Conservation (phyloP, 2,888 invertebrate species). For the Limnephilus rhombicus region DNA sequence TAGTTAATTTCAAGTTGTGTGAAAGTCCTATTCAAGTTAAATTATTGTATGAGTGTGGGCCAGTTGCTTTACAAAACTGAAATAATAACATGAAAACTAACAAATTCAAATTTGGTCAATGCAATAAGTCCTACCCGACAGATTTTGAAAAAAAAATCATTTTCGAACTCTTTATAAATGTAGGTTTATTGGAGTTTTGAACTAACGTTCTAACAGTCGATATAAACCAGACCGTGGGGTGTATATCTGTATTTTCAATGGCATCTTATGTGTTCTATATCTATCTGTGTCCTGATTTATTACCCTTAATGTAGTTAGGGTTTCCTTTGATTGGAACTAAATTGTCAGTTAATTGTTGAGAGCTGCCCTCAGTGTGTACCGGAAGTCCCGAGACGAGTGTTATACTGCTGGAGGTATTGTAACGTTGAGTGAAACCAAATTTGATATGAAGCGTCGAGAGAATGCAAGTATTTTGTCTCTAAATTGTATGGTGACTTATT, state of each 20-base stretch:
- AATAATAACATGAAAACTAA: no score
- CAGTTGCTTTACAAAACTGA: no score
- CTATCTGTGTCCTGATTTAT: not conserved
- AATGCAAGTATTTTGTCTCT: conserved; percentile 48
- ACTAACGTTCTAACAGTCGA: not conserved
- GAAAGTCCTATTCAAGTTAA: no score
- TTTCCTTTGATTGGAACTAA: conserved; percentile 37
- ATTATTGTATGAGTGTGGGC: no score
- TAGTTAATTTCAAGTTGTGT: no score
- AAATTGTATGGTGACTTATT: conserved; percentile 54
- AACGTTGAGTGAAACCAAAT: conserved; percentile 47
- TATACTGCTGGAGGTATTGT: conserved; percentile 42
- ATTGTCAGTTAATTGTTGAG: conserved; percentile 38
- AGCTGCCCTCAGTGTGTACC: not conserved
- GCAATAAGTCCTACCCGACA: not conserved
- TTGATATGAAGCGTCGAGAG: conserved; percentile 30
- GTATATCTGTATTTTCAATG: not conserved
- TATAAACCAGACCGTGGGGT: not conserved
- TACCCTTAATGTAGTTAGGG: not conserved
- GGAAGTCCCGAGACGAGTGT: conserved; percentile 7
- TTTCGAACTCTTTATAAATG: not conserved
- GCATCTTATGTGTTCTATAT: not conserved
- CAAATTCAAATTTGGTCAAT: no score
- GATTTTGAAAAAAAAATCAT: not conserved
- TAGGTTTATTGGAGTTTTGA: not conserved